Evolutionary conservation across 2,888 invertebrate genomes (phyloP), one percentile per base, ranked within the genome.

Genomic region (Drymonia ruficornis): DNA sequence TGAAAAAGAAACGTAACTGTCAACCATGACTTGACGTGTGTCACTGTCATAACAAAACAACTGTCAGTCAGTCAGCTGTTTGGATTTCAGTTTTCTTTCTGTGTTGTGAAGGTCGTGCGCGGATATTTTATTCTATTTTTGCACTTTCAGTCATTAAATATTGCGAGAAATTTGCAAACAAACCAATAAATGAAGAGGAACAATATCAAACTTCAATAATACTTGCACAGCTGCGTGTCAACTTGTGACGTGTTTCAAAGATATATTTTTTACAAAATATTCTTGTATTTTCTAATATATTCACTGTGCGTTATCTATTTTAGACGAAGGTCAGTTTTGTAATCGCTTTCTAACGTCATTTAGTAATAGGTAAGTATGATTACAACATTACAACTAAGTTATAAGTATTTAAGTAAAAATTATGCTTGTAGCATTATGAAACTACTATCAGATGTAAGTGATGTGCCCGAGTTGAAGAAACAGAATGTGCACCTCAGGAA

Each of bases 381-480:
- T 16, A 9, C 16, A 40, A 16, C 6, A 19, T 19, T 11, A 5
- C 11, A 12, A 18, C 9, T 18, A 18, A 42, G 7, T 42, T 42
- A 18, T 2, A 23, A 23, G 23, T 2, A 23, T 23, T 7, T 38
- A 15, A n/a, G 38, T 38, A n/a, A 38, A 11, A 9, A 40, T 16
- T 40, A 11, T 16, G 40, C 1, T 40, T 15, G 8, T 40, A 16
- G 15, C 19, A 23, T 16, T 46, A 91, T 91, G 92, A 86, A 84
- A 65, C 60, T 80, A 48, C 29, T 89, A 51, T 63, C 76, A 45
- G 80, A 70, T 63, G 54, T 90, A 38, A 67, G 63, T 40, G 87
- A 90, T 44, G 76, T 92, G 53, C 80, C 87, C 29, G 87, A 85
- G 60, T 67, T 92, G 18, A 75, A 67, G 11, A 83, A 79, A 58